Conservation (phyloP, 2,888 invertebrate genomes). For the Oeneis ivallda region DNA sequence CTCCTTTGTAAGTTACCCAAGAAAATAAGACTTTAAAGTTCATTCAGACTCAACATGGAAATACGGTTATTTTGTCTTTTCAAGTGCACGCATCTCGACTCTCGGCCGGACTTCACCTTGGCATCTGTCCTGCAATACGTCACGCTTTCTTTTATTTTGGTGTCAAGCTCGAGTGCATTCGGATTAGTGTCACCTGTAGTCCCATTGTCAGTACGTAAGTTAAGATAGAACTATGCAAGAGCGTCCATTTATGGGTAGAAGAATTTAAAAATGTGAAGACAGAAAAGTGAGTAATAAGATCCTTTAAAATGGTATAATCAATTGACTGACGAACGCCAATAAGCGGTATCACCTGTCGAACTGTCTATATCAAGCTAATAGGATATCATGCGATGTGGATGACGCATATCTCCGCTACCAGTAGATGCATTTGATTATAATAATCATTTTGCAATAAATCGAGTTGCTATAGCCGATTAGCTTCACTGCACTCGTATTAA, state of each 20-base stretch:
- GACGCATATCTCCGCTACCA: slow-evolving; percentile 39
- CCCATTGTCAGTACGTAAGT: slow-evolving; percentile 50
- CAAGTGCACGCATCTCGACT: slow-evolving; percentile 10
- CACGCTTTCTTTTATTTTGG: slow-evolving; percentile 66
- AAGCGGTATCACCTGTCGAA: slow-evolving; percentile 39
- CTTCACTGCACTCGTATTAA: not conserved
- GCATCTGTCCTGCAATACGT: slow-evolving; percentile 49
- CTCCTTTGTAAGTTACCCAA: not conserved
- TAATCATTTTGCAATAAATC: slow-evolving; percentile 35
- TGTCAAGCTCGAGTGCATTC: slow-evolving; percentile 53
- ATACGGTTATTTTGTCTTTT: slow-evolving; percentile 17
- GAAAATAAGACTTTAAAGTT: not conserved
- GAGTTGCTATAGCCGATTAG: slow-evolving; percentile 19
- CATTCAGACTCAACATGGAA: not conserved
- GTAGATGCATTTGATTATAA: slow-evolving; percentile 37
- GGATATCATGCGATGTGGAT: slow-evolving; percentile 36
- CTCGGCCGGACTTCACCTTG: slow-evolving; percentile 27
- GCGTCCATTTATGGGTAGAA: slow-evolving; percentile 40
- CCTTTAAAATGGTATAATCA: slow-evolving; percentile 23
- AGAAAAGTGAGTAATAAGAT: slow-evolving; percentile 24
- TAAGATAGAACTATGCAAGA: slow-evolving; percentile 48
- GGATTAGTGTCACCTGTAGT: slow-evolving; percentile 55
- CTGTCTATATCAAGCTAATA: slow-evolving; percentile 40
- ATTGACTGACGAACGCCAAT: slow-evolving; percentile 35
- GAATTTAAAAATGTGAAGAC: slow-evolving; percentile 21